Conservation (phyloP, 2,113 vertebrate species). For the Sclerurus mexicanus region DNA sequence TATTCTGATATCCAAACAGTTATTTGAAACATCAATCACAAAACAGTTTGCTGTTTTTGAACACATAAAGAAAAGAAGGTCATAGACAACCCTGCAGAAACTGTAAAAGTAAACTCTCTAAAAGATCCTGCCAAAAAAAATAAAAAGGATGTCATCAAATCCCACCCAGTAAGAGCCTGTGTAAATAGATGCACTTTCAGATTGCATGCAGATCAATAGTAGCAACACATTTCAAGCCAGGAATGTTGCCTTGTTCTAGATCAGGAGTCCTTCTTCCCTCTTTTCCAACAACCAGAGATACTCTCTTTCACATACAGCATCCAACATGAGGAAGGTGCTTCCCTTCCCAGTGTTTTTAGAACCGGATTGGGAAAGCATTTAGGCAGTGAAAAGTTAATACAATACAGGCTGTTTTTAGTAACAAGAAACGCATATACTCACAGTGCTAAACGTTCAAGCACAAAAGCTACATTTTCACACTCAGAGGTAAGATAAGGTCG, state of each 20-base stretch:
- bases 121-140: neutral
- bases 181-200: neutral
- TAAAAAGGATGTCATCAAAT: neutral
- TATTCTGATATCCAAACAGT: neutral
- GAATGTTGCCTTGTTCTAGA: neutral
- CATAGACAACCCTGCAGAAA: neutral
- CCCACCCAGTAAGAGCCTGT: neutral
- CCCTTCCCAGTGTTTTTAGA: neutral
- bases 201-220: accelerated
- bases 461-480: slow-evolving; percentile 90
- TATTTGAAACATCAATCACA: neutral
- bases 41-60: neutral
- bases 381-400: neutral
- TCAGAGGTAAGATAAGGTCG: slow-evolving; percentile 84
- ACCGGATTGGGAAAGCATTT: neutral
- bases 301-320: neutral
- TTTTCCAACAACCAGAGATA: neutral
- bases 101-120: neutral
- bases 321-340: neutral
- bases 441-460: slow-evolving; percentile 91
- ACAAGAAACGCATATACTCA: slow-evolving; percentile 81
- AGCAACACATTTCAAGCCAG: neutral
- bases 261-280: neutral
- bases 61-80: neutral
- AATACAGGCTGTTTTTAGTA: neutral